Evolutionary conservation across 2,888 invertebrate species (phyloP).

Genomic region (Volucella inanis): DNA sequence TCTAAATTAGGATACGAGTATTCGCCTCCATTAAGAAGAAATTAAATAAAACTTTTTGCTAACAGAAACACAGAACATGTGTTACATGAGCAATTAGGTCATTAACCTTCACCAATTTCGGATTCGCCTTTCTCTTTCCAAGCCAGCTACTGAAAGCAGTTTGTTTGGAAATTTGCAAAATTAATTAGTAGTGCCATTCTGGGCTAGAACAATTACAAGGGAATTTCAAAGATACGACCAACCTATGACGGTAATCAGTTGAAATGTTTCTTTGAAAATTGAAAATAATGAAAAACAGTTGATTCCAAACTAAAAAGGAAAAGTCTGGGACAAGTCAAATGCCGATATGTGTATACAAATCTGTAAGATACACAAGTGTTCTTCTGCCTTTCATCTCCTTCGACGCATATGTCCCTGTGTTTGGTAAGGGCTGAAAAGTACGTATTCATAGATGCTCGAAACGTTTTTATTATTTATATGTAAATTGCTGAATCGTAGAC

Average conservation of each 20-base stretch:
- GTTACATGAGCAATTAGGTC: slow-evolving; percentile 71
- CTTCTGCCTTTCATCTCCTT: no score
- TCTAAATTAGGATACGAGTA: slow-evolving; percentile 20
- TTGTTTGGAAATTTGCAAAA: slow-evolving; percentile 53
- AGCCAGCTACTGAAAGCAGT: neutral
- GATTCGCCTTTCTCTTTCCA: no score
- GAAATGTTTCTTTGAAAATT: no score
- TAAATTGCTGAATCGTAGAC: slow-evolving; percentile 22
- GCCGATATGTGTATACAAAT: neutral
- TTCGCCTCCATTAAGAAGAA: slow-evolving; percentile 11
- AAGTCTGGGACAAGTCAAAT: no score
- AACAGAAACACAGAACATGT: slow-evolving; percentile 55
- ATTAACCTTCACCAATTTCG: slow-evolving; percentile 35
- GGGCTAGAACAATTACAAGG: no score
- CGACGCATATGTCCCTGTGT: neutral
- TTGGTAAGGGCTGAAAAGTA: neutral
- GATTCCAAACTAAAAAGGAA: no score
- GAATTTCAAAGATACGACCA: no score
- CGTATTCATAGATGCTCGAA: neutral
- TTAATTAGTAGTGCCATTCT: slow-evolving; percentile 34
- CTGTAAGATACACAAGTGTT: neutral
- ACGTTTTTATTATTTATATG: slow-evolving; percentile 34
- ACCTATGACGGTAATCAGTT: neutral
- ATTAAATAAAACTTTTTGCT: slow-evolving; percentile 51
- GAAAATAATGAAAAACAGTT: no score